Base-by-base conservation (phyloP, 2,888 invertebrate species). In the Volucella zonaria region DNA sequence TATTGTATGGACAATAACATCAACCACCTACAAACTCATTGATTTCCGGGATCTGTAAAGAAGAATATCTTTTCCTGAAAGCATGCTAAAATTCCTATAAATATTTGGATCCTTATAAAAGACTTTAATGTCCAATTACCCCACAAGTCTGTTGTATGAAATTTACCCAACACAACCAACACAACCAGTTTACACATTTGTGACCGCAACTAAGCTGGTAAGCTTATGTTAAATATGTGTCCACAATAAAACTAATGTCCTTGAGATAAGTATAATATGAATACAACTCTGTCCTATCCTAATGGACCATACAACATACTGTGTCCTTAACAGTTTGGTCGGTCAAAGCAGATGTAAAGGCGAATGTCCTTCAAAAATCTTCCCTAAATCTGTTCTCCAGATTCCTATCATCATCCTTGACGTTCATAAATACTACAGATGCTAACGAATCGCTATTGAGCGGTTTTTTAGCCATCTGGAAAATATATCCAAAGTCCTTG, bases 171-270 rank as follows among this genome's bases (percentile, higher is more conserved):
- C 31, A 31, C 31, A 6, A 31, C 4, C 23, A 23, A 74, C 18
- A 18, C 18, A 18, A 45, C 42, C 51, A 71, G 61, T 61, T 14
- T 8, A 43, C 62, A 54, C 73, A 74, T 49, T 56, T 56, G 56
- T 56, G 23, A 23, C 49, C 14, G 31, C 54, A 45, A 18, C 40
- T 9, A 3, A 9, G 31, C 58, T 61, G 14, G 15, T 42, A 52
- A 38, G 47, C 31, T 45, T 43, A 54, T 73, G 52, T 62, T 45
- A 40, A 52, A 73, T 49, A 58, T 58, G 49, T 70, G 47, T 47
- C 64, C 56, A 49, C 64, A 54, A 64, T 74, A 74, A 74, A 47
- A 40, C 18, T 64, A 64, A 54, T 56, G 56, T 42, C 64, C 74
- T 64, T 56, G 74, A 64, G 38, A 31, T 40, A 54, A 56, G 56